These are phyloP conservation scores for Diaperis boleti DNA, from an alignment of 2,888 invertebrate genomes.

Conservation along the genomic window DNA sequence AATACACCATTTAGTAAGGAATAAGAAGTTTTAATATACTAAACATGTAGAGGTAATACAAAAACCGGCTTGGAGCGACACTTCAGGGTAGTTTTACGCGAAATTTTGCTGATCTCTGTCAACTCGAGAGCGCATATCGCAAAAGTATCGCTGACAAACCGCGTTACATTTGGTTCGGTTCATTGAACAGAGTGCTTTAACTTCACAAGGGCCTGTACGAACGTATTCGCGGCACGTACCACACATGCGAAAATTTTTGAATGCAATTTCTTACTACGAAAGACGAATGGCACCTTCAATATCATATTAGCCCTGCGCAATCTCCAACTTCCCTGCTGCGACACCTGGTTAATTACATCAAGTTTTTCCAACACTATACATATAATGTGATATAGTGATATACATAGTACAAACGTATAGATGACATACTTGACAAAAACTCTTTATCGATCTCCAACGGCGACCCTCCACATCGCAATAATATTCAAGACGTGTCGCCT, in stretches of 20 bases:
- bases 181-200: conserved; percentile 62
- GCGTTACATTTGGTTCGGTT: conserved; percentile 60
- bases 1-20: too few relatives aligned
- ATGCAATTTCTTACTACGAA: conserved; percentile 51
- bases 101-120: conserved; percentile 15
- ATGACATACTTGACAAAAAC: too few relatives aligned
- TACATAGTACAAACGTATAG: too few relatives aligned
- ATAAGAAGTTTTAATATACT: too few relatives aligned
- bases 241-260: conserved; percentile 55
- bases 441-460: too few relatives aligned
- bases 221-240: conserved; percentile 52
- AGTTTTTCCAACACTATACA: too few relatives aligned
- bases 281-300: conserved; percentile 40
- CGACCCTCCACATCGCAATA: not conserved
- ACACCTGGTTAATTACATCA: too few relatives aligned
- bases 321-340: not conserved
- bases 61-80: too few relatives aligned
- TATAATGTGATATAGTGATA: too few relatives aligned
- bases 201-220: conserved; percentile 47
- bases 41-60: too few relatives aligned
- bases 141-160: conserved; percentile 57
- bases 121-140: conserved; percentile 13
- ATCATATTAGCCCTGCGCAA: conserved; percentile 12
- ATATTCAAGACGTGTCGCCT: conserved; percentile 44
- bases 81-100: too few relatives aligned